These are phyloP conservation scores for Drosophila lini DNA, from an alignment of 1,140 invertebrate genomes.

Conservation along the genomic window DNA sequence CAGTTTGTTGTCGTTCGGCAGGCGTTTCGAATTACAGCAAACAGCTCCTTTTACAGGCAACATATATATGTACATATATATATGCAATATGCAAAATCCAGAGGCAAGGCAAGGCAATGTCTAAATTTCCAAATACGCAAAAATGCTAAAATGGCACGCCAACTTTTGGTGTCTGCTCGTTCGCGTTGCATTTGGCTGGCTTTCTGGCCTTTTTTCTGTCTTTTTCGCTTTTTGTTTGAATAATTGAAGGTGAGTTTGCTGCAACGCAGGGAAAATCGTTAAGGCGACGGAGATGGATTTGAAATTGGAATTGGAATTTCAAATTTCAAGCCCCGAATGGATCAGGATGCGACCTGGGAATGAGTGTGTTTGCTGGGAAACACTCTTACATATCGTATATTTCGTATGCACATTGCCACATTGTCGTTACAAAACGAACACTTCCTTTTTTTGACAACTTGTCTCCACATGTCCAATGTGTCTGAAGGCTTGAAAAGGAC, in stretches of 20 bases:
- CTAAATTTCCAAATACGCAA: slow-evolving; percentile 76
- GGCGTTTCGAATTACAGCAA: slow-evolving; percentile 66
- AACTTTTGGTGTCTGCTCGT: slow-evolving; percentile 33
- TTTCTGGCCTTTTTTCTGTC: slow-evolving; percentile 1
- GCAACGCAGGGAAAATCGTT: slow-evolving; percentile 40
- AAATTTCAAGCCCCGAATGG: slow-evolving; percentile 15
- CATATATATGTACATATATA: slow-evolving; percentile 1
- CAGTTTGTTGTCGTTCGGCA: slow-evolving; percentile 60
- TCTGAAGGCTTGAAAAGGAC: background rate
- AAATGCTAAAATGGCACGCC: slow-evolving; percentile 68
- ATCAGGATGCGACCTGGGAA: slow-evolving; percentile 4
- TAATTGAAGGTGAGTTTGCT: slow-evolving; percentile 53
- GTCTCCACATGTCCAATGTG: background rate
- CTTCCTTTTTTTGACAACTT: slow-evolving; percentile 21
- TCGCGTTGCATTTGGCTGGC: slow-evolving; percentile 28
- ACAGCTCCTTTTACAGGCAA: slow-evolving; percentile 67
- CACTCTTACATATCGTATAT: background rate
- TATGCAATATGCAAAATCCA: slow-evolving; percentile 49
- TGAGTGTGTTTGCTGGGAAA: slow-evolving; percentile 10
- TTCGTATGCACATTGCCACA: slow-evolving; percentile 38
- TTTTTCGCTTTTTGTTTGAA: slow-evolving; percentile 43
- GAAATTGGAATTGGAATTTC: slow-evolving; percentile 41
- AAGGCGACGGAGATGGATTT: slow-evolving; percentile 16
- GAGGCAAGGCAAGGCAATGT: slow-evolving; percentile 47
- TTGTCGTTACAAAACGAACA: background rate